These are phyloP conservation scores for Dipodomys stephensi DNA, from an alignment of 2,113 vertebrate genomes.

Conservation along the genomic window DNA sequence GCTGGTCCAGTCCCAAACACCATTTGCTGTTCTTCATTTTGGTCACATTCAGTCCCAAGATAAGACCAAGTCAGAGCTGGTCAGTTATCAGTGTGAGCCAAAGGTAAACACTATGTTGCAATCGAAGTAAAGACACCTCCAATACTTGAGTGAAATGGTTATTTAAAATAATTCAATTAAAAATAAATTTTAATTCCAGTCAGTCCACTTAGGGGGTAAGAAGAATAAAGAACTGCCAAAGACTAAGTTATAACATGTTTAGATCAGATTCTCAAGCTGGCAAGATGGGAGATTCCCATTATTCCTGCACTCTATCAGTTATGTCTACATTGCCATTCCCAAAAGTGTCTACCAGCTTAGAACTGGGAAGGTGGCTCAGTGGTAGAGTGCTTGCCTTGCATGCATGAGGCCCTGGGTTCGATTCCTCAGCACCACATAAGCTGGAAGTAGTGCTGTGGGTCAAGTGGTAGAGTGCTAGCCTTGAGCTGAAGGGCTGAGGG, in stretches of 20 bases:
- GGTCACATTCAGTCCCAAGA: neutral
- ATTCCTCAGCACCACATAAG: too few relatives aligned
- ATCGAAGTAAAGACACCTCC: neutral
- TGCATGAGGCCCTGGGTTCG: too few relatives aligned
- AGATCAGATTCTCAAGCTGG: neutral
- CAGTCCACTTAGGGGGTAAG: neutral
- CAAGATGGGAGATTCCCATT: neutral
- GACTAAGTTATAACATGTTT: neutral
- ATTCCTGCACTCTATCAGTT: neutral
- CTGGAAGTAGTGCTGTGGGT: too few relatives aligned
- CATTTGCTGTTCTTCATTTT: neutral
- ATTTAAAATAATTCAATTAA: constrained; percentile 46
- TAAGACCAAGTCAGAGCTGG: neutral
- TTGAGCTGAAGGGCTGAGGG: too few relatives aligned
- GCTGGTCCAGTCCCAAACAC: neutral
- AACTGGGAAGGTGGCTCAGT: too few relatives aligned
- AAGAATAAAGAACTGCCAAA: constrained; percentile 44
- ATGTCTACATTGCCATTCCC: neutral
- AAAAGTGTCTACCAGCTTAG: neutral
- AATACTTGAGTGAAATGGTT: neutral
- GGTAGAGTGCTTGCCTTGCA: too few relatives aligned
- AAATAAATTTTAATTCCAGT: neutral
- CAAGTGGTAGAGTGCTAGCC: too few relatives aligned
- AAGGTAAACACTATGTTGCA: neutral
- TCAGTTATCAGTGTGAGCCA: neutral